Percentiles rank a stretch among this genome's conserved stretches.
Conservation (phyloP, 2,888 invertebrate genomes). For the Chironomus riparius region DNA sequence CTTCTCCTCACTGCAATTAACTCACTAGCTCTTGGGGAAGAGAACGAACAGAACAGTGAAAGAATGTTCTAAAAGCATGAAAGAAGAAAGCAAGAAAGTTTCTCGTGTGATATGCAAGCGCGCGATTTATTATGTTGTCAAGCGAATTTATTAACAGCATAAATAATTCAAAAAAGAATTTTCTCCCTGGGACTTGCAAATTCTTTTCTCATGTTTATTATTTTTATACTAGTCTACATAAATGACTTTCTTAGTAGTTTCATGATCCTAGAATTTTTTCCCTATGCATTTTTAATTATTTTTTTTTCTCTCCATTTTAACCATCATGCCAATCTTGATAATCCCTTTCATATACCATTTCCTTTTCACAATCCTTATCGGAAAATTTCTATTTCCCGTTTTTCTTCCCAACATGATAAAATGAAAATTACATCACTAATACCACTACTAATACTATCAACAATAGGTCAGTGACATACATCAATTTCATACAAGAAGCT, state of each 20-base stretch:
- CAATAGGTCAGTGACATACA: constrained; percentile 60
- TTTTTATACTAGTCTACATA: not conserved
- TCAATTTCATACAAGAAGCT: constrained; percentile 60
- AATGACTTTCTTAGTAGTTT: not conserved
- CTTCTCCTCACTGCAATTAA: not conserved
- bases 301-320: not conserved
- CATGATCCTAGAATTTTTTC: not conserved
- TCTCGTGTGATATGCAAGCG: constrained; percentile 12
- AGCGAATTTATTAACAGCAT: constrained; percentile 23
- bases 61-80: not conserved
- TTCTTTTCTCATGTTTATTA: too few relatives aligned
- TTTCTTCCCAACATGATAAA: not conserved
- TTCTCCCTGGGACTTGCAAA: not conserved
- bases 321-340: not conserved
- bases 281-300: constrained; percentile 8
- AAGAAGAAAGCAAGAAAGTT: constrained; percentile 2
- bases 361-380: not conserved
- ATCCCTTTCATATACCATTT: not conserved
- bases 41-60: not conserved
- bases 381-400: too few relatives aligned
- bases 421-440: not conserved
- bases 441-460: not conserved
- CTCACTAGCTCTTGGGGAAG: not conserved
- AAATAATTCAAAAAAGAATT: constrained; percentile 19
- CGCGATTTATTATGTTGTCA: constrained; percentile 16